Conservation (phyloP, 1,140 invertebrate genomes). For the Acromyrmex echinatior region DNA sequence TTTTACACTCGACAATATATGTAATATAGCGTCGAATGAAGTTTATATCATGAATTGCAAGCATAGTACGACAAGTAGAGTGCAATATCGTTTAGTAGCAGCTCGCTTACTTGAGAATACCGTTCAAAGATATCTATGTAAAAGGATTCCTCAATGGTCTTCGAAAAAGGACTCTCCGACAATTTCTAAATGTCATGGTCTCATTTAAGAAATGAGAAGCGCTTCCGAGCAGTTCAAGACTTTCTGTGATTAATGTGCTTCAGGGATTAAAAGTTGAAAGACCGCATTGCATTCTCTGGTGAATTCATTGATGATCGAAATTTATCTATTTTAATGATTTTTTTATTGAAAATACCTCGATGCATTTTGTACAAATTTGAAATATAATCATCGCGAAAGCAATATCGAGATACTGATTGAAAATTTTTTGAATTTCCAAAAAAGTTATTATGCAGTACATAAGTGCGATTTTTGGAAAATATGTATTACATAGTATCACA, state of each 20-base stretch:
- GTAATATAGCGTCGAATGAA: neutral
- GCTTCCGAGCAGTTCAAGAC: neutral
- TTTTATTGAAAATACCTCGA: neutral
- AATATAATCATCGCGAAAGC: neutral
- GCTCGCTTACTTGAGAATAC: neutral
- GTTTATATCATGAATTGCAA: neutral
- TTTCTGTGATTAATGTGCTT: conserved; percentile 1
- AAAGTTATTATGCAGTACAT: too few species aligned
- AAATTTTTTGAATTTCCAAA: neutral
- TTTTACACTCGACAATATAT: neutral
- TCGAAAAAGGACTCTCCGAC: neutral
- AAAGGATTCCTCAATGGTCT: neutral
- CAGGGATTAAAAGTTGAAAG: neutral
- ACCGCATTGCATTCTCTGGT: neutral
- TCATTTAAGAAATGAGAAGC: neutral
- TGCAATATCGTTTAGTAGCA: neutral
- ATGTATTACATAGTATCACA: neutral
- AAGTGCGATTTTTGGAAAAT: neutral
- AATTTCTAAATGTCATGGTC: neutral
- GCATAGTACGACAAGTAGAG: neutral
- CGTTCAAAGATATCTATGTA: neutral
- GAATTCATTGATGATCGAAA: neutral
- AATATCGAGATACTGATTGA: neutral
- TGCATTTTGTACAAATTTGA: neutral
- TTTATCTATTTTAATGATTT: neutral